These are phyloP conservation scores for Iguana delicatissima DNA, from an alignment of 2,797 vertebrate genomes.

Conservation along the genomic window DNA sequence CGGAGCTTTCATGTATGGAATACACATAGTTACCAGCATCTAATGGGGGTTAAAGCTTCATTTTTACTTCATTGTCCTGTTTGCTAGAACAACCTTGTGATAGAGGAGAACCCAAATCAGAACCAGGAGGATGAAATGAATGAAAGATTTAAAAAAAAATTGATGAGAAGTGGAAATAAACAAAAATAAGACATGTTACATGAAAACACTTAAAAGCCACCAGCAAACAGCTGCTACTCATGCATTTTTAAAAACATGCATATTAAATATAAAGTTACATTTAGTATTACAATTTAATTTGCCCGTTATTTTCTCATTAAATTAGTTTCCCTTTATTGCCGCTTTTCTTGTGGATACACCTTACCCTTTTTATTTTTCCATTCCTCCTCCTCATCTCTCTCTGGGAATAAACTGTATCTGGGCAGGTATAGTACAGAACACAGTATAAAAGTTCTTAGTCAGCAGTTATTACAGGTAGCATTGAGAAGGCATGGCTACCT, in stretches of 20 bases:
- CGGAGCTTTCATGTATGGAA: too few relatives aligned
- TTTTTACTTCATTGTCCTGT: conserved; percentile 52
- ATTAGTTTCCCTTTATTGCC: not conserved
- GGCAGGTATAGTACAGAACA: not conserved
- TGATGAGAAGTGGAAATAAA: not conserved
- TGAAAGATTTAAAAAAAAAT: conserved; percentile 8
- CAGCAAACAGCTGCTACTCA: not conserved
- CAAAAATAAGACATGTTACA: not conserved
- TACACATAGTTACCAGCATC: too few relatives aligned
- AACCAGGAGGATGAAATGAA: conserved; percentile 21
- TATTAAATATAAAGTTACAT: not conserved
- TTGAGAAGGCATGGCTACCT: not conserved
- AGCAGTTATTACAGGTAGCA: not conserved
- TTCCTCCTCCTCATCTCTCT: not conserved
- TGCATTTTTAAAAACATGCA: not conserved
- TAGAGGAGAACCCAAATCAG: conserved; percentile 43
- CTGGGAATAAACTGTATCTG: not conserved
- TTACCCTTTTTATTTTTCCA: not conserved
- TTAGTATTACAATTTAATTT: not conserved
- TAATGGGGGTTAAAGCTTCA: conserved; percentile 34
- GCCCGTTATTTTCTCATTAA: not conserved
- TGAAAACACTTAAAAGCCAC: not conserved
- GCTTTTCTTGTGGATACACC: not conserved
- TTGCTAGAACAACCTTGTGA: conserved; percentile 40
- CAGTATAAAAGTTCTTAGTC: not conserved